Percentiles rank a stretch among this genome's conserved stretches.
These are phyloP conservation scores for Ichneumon xanthorius DNA, from an alignment of 2,888 invertebrate genomes.

Conservation along the genomic window DNA sequence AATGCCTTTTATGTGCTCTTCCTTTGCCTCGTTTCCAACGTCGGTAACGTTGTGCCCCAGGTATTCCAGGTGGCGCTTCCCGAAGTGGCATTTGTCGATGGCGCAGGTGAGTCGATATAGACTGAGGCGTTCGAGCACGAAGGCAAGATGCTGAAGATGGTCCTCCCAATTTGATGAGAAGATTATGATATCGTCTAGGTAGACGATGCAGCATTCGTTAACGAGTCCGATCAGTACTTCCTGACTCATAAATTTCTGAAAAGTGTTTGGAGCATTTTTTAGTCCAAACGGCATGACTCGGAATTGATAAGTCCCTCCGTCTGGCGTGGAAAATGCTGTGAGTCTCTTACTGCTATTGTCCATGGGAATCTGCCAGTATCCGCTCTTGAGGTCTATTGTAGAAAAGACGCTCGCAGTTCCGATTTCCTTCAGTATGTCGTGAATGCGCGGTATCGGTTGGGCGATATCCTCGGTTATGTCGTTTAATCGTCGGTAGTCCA, in stretches of 20 bases:
- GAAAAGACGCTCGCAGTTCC: conserved; percentile 73
- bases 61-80: not conserved
- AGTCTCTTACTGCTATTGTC: conserved; percentile 62
- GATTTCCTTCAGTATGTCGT: conserved; percentile 71
- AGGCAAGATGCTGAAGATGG: conserved; percentile 48
- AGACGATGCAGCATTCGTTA: conserved; percentile 65
- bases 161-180: conserved; percentile 62
- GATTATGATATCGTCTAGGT: conserved; percentile 74
- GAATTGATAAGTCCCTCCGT: conserved; percentile 73
- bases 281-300: conserved; percentile 74
- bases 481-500: conserved; percentile 69
- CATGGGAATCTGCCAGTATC: conserved; percentile 78
- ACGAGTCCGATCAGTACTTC: conserved; percentile 67
- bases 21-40: not conserved
- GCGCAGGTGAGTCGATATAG: conserved; percentile 5
- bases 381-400: conserved; percentile 74
- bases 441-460: conserved; percentile 60
- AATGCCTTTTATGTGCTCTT: not conserved
- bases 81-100: conserved; percentile 19
- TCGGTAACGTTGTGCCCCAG: conserved; percentile 14
- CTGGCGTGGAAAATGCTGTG: conserved; percentile 75
- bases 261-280: conserved; percentile 71
- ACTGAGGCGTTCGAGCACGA: not conserved
- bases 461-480: conserved; percentile 53
- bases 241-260: conserved; percentile 72